Base-by-base conservation (phyloP, 1,140 invertebrate genomes). In the Drosophila sechellia region DNA sequence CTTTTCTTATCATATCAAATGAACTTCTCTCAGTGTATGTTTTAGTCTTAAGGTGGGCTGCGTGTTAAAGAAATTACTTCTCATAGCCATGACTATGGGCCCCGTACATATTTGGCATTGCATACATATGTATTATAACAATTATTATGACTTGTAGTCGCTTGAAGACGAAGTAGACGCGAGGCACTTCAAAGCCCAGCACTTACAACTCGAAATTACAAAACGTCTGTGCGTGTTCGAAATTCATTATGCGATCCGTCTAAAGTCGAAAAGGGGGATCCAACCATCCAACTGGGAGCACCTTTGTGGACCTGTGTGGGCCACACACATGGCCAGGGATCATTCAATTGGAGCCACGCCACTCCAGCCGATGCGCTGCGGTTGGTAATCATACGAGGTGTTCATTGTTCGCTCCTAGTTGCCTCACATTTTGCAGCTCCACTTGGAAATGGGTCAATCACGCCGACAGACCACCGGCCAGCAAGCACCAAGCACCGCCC, bases 171-270 rank as follows among this genome's bases (percentile, higher is more conserved):
- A 76, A 77, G 76, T 79, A 48, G 58, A 77, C 40, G 52, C 71
- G 54, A 75, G 79, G 69, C 78, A 83, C 83, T 87, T 85, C 57
- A 85, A 85, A 87, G 76, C 77, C 64, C 63, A 77, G 81, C 76
- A 85, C 77, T 77, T 85, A 85, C 81, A 81, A 89, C 68, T 85
- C 68, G 59, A 90, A 89, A 83, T 83, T 90, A 90, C 87, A 90
- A 90, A 90, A 91, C 89, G 87, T 87, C 81, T 87, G 77, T 90
- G 87, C 87, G 87, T 90, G 87, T 79, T 85, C 73, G 54, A 87
- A 91, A 90, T 90, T 87, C 87, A 90, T 90, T 90, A 90, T 90
- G 69, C 68, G 68, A 55, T 20, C 31, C 34, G 34, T 35, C 35
- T 40, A 13, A 35, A 40, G 59, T 61, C 45, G 48, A 12, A 3